These are phyloP conservation scores for Tinamus major DNA, from an alignment of 2,797 vertebrate species.

Conservation along the genomic window DNA sequence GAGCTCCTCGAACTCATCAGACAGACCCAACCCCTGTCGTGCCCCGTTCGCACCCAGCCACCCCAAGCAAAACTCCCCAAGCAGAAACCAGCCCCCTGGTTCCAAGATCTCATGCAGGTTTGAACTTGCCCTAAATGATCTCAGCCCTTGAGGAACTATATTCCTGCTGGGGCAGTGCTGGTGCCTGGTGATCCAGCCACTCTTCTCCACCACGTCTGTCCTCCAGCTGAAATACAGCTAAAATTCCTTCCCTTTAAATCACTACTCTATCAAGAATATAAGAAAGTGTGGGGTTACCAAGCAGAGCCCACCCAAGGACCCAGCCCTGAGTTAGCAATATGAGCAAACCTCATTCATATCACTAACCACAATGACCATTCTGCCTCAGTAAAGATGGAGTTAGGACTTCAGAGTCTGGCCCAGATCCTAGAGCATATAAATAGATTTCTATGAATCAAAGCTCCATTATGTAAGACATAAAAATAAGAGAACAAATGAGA, in stretches of 20 bases:
- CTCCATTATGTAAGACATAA: slow-evolving; percentile 68
- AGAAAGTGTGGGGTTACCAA: neutral
- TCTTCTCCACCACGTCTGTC: neutral
- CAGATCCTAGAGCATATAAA: slow-evolving; percentile 60
- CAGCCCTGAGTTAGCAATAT: slow-evolving; percentile 1
- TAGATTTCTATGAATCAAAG: slow-evolving; percentile 73
- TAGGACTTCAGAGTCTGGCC: slow-evolving; percentile 54
- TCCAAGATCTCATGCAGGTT: neutral
- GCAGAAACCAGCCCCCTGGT: neutral
- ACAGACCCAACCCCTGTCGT: accelerated
- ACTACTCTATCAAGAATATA: neutral
- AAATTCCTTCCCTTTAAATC: neutral
- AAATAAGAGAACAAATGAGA: slow-evolving; percentile 71
- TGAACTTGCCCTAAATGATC: neutral
- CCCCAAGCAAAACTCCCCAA: neutral
- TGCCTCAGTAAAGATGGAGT: slow-evolving; percentile 52
- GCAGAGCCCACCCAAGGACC: neutral
- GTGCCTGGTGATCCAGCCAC: accelerated
- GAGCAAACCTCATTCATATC: slow-evolving; percentile 39
- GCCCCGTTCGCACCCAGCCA: neutral
- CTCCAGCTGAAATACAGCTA: neutral
- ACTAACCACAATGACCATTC: slow-evolving; percentile 34
- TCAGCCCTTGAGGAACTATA: neutral
- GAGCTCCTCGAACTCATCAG: neutral
- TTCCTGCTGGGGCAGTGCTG: accelerated